phyloP scores from a whole-genome alignment of 35 echinoderm and acorn worm genomes.

The Ptychodera flava region DNA sequence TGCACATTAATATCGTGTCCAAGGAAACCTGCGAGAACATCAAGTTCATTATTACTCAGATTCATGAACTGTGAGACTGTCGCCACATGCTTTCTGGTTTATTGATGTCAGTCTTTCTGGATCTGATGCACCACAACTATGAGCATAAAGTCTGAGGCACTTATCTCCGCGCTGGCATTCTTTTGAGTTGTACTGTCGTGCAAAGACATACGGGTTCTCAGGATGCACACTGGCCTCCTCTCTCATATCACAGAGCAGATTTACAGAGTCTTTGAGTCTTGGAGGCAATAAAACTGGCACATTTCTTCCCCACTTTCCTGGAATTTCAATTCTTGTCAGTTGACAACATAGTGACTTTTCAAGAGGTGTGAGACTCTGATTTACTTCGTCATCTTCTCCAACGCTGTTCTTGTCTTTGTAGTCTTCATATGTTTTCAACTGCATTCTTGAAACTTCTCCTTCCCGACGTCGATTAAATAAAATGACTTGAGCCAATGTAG shows the following conservation, averaged over 20 bases:
- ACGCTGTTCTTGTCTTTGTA: neutral
- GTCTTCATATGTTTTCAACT: neutral
- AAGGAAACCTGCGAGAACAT: conserved; percentile 35
- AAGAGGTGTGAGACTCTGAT: neutral
- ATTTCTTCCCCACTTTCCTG: conserved; percentile 48
- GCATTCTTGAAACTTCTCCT: neutral
- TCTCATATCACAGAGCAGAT: neutral
- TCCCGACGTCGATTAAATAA: neutral
- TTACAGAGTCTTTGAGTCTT: neutral
- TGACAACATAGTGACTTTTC: neutral
- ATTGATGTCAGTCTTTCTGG: conserved; percentile 17
- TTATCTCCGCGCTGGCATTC: neutral
- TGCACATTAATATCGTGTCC: conserved; percentile 49
- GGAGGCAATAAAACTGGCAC: conserved; percentile 46
- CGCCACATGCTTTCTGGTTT: conserved; percentile 18
- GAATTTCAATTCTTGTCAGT: conserved; percentile 35
- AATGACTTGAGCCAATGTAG: neutral
- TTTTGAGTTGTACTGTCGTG: neutral
- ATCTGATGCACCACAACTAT: conserved; percentile 31
- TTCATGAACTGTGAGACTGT: conserved; percentile 13
- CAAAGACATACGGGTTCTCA: neutral
- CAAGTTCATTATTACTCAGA: conserved; percentile 39
- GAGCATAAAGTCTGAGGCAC: neutral
- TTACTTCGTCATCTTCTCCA: neutral
- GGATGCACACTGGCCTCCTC: neutral